Base-by-base conservation (phyloP, 2,888 invertebrate genomes). In the Lucinisca nassula region DNA sequence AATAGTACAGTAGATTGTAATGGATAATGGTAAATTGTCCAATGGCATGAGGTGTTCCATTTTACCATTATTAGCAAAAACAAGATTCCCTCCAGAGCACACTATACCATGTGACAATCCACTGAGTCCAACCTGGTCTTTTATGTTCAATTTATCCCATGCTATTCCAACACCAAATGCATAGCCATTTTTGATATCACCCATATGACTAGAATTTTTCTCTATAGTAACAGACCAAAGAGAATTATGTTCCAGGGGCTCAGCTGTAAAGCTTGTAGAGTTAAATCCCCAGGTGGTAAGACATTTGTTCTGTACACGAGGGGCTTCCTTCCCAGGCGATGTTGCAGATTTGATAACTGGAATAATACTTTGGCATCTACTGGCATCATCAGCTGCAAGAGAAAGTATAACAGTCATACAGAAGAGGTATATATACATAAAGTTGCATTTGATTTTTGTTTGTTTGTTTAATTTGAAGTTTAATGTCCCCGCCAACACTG, bases 271-370 rank as follows among this genome's bases (percentile, higher is more conserved):
- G n/a, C 94, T 94, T 8, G 95, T 95, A 17, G 95, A 95, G 87
- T 93, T 94, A 79, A 95, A 95, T 0, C 95, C 95, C 95, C 95
- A 95, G 8, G 95, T 95, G 78, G 94, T 94, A 10, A 95, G 91
- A 79, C 92, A 94, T 77, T 94, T 95, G 90, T 94, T 95, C 75
- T 93, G 92, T 0, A 94, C 93, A 10, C 93, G 88, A 10, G 93
- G 93, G 8, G 87, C 89, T n/a, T 92, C 89, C 14, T 90, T 89
- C 10, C 93, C 91, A 0, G 93, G 90, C 1, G 93, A 92, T 0
- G 93, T 88, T 6, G 93, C 88, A 12, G 94, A 94, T 76, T 91
- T 92, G 72, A 94, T 92, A n/a, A 92, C 88, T 55, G 94, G 94
- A 32, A 92, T 92, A 32, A 94, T 92, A 80, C 90, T 89, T 32